Conservation (phyloP, 1,140 invertebrate species). For the Andricus grossulariae region DNA sequence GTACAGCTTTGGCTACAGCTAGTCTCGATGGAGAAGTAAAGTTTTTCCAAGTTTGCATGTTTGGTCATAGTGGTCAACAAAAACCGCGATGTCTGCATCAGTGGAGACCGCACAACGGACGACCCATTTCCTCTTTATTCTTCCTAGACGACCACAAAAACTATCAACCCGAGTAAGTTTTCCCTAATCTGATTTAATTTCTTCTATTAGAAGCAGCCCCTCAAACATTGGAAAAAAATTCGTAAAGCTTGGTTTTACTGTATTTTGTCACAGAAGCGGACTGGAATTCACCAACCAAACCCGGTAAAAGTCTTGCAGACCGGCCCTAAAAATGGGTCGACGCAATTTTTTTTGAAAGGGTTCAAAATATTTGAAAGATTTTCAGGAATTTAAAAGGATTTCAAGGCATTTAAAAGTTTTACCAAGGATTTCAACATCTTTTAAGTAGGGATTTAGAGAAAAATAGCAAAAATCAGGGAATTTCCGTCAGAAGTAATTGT, state of each 20-base stretch:
- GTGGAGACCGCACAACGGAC: conserved; percentile 92
- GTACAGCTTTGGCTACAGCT: conserved; percentile 92
- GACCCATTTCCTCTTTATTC: conserved; percentile 89
- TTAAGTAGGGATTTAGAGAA: too few relatives aligned
- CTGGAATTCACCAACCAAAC: too few relatives aligned
- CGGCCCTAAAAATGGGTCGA: too few relatives aligned
- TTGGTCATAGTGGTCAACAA: conserved; percentile 55
- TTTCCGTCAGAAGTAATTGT: too few relatives aligned
- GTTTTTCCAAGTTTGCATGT: conserved; percentile 88
- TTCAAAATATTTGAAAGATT: too few relatives aligned
- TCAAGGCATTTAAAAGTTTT: too few relatives aligned
- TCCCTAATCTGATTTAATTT: not conserved
- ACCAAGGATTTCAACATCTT: too few relatives aligned
- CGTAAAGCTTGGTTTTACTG: not conserved
- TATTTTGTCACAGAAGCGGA: not conserved
- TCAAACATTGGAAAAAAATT: not conserved
- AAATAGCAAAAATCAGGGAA: too few relatives aligned
- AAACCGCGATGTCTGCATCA: conserved; percentile 88
- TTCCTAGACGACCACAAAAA: conserved; percentile 95
- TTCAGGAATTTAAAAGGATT: too few relatives aligned
- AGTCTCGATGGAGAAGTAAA: conserved; percentile 91
- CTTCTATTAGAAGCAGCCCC: not conserved
- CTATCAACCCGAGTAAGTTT: conserved; percentile 88
- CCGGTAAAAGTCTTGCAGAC: too few relatives aligned
- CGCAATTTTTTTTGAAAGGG: too few relatives aligned